phyloP scores from a whole-genome alignment of 1,140 invertebrate genomes.

The Hylyphantes graminicola region DNA sequence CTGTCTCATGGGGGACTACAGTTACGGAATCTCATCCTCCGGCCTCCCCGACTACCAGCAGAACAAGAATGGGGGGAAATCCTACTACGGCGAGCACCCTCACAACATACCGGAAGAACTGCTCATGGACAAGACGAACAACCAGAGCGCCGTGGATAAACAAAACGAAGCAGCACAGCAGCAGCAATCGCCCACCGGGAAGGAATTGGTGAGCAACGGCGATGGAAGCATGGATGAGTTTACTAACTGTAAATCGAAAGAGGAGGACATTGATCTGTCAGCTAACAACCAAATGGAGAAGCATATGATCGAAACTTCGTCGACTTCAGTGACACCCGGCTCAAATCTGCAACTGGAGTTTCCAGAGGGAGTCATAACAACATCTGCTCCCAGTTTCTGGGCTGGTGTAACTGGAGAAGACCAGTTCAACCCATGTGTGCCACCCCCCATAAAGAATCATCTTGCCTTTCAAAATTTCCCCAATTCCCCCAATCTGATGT shows the following conservation, averaged over 20 bases:
- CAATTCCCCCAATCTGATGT: conserved; percentile 65
- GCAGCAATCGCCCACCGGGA: conserved; percentile 24
- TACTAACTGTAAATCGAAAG: conserved; percentile 62
- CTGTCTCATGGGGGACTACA: conserved; percentile 71
- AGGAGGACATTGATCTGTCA: conserved; percentile 59
- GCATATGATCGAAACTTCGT: conserved; percentile 37
- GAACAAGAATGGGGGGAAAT: conserved; percentile 65
- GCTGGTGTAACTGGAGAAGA: conserved; percentile 68
- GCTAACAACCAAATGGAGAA: conserved; percentile 53
- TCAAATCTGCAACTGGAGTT: conserved; percentile 64
- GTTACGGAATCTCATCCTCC: conserved; percentile 66
- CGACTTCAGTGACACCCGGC: conserved; percentile 54
- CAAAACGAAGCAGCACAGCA: conserved; percentile 44
- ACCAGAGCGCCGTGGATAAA: conserved; percentile 35
- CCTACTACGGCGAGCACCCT: conserved; percentile 66
- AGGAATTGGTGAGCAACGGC: conserved; percentile 64
- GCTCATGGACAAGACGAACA: conserved; percentile 59
- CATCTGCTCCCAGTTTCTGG: conserved; percentile 68
- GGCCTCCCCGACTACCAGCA: conserved; percentile 67
- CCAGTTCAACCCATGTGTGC: conserved; percentile 68
- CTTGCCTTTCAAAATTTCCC: conserved; percentile 71
- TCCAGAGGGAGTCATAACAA: conserved; percentile 63
- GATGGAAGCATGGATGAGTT: conserved; percentile 59
- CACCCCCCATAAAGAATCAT: conserved; percentile 68
- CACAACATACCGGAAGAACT: conserved; percentile 75